phyloP scores from a whole-genome alignment of 2,797 vertebrate genomes.

The Parauchenoglanis punctatus region DNA sequence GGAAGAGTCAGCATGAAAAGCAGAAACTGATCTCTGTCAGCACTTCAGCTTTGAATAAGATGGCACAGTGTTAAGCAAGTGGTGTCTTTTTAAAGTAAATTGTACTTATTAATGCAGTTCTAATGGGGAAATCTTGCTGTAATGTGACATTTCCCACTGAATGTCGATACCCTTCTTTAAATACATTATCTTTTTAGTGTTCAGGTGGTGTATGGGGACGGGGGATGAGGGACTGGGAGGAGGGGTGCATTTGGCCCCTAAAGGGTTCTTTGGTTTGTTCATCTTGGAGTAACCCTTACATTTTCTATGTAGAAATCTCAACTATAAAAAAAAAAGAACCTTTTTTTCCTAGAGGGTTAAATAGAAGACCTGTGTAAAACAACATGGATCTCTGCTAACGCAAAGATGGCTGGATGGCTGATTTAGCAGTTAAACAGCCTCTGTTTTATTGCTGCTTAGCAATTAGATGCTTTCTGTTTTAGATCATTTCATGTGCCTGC shows the following conservation, averaged over 20 bases:
- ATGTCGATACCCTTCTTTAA: background rate
- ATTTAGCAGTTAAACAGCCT: conserved; percentile 43
- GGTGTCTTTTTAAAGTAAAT: background rate
- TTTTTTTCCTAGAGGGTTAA: background rate
- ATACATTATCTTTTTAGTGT: background rate
- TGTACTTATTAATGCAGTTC: background rate
- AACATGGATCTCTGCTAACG: background rate
- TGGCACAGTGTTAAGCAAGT: background rate
- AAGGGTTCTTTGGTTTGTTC: background rate
- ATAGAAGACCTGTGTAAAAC: conserved; percentile 26
- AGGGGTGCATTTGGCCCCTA: background rate
- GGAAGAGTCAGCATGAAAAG: background rate
- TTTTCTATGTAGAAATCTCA: background rate
- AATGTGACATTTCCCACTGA: background rate
- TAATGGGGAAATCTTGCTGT: background rate
- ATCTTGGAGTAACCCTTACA: background rate
- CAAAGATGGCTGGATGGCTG: conserved; percentile 27
- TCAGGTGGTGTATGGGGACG: background rate
- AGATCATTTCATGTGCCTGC: conserved; percentile 38
- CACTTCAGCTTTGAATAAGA: background rate
- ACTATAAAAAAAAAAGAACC: background rate
- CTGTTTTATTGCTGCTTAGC: conserved; percentile 32
- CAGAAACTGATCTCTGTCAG: background rate
- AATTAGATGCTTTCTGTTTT: conserved; percentile 45
- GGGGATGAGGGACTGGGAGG: background rate